Base-by-base conservation (phyloP, 2,888 invertebrate species). In the Acleris laterana region DNA sequence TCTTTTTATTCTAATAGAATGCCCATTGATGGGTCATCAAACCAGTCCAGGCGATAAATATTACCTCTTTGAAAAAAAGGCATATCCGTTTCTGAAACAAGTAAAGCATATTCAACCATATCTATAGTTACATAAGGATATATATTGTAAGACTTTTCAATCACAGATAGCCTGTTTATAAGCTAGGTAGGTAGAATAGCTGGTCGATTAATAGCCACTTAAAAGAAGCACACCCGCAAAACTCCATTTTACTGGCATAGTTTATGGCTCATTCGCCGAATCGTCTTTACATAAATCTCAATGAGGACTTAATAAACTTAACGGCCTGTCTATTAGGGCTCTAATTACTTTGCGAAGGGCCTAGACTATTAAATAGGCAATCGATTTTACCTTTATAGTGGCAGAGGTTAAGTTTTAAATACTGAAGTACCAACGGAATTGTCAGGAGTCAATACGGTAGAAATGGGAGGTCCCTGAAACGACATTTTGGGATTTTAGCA, bases 1-100 rank as follows among this genome's bases (percentile, higher is more conserved):
- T 57, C 51, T 63, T 58, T 63, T 63, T 64, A 60, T 64, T 64
- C 59, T 60, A 60, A 64, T 64, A 64, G 59, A 64, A 60, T 55
- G 49, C 48, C 25, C 59, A 55, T 60, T 65, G 64, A 65, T 65
- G 48, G 60, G 42, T 60, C 60, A 65, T 65, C 55, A 65, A 65
- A 65, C 19, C 53, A n/a, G 6, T 17, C 44, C 13, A 32, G 51
- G 7, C 50, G 22, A 65, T 65, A 55, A 65, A 65, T 38, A 38
- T 38, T 38, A 1, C 38, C 9, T 13, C 13, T 38, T 11, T 9
- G 11, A 13, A 38, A 38, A 38, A 38, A 38, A 11, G 13, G 13
- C 38, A 4, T 38, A 38, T 11, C 38, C 13, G 38, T 38, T 38
- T 9, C 38, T 38, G 2, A 38, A 38, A 13, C 38, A 4, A 4